Conservation (phyloP, 2,888 invertebrate species). For the Ormyrus thymus region DNA sequence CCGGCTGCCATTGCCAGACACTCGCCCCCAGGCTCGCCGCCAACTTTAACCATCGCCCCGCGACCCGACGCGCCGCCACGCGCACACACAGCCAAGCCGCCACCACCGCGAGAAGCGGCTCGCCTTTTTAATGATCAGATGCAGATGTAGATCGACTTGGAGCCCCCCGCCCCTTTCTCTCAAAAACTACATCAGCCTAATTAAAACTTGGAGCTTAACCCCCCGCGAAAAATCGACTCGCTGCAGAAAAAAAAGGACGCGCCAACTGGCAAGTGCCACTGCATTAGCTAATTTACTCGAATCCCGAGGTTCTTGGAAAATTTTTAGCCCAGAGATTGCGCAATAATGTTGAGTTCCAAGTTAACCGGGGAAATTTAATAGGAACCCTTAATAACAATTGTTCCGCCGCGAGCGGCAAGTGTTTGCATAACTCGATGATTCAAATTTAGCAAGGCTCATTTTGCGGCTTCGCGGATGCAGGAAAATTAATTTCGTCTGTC, state of each 20-base stretch:
- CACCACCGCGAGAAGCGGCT: not conserved
- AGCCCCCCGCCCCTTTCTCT: not conserved
- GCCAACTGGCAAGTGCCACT: no score
- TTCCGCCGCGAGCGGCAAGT: no score
- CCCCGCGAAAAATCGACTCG: no score
- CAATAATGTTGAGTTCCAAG: no score
- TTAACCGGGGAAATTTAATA: no score
- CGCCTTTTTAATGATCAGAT: constrained; percentile 12
- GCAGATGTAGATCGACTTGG: not conserved
- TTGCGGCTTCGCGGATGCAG: constrained; percentile 34
- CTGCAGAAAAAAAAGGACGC: not conserved
- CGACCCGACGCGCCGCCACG: not conserved
- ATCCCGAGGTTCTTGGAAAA: no score
- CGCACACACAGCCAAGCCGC: constrained; percentile 8
- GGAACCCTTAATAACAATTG: no score
- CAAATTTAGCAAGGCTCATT: constrained; percentile 12
- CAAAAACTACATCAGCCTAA: constrained; percentile 10
- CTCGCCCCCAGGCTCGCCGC: constrained; percentile 61
- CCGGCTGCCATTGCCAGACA: constrained; percentile 69
- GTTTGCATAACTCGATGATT: constrained; percentile 3
- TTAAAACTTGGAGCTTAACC: constrained; percentile 5
- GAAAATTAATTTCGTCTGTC: constrained; percentile 13
- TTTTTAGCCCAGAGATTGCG: no score
- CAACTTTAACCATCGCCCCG: constrained; percentile 60
- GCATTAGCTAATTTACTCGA: no score